Conservation (phyloP, 2,797 vertebrate genomes). For the Cryptoblepharus egeriae region DNA sequence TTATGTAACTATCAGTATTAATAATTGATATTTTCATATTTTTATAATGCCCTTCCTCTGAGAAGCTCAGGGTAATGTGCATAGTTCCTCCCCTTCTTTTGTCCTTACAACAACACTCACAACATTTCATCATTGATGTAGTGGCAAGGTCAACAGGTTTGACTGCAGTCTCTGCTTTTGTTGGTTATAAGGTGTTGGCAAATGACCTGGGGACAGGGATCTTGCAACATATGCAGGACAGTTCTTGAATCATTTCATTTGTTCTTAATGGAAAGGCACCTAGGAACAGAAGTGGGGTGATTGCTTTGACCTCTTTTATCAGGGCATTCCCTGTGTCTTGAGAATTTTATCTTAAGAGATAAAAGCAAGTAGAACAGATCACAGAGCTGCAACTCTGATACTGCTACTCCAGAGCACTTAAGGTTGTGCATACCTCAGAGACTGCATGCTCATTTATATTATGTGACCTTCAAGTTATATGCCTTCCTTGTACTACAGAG, state of each 20-base stretch:
- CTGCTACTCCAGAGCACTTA: too few relatives aligned
- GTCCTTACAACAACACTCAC: too few relatives aligned
- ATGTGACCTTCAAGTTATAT: background rate
- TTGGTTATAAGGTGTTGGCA: background rate
- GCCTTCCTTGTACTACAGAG: background rate
- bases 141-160: background rate
- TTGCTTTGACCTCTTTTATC: background rate
- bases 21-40: too few relatives aligned
- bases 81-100: too few relatives aligned
- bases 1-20: too few relatives aligned
- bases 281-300: background rate
- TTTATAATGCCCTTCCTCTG: too few relatives aligned
- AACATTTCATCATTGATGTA: too few relatives aligned
- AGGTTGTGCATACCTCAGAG: background rate
- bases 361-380: background rate
- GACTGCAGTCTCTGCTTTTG: too few relatives aligned
- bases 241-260: conserved; percentile 3
- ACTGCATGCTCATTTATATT: background rate
- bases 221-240: background rate
- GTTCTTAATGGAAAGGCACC: background rate
- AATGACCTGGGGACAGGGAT: background rate
- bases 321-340: background rate
- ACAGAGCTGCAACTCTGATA: background rate
- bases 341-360: background rate
- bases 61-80: too few relatives aligned